phyloP scores from a whole-genome alignment of 1,140 invertebrate species.

The Neodiprion lecontei region DNA sequence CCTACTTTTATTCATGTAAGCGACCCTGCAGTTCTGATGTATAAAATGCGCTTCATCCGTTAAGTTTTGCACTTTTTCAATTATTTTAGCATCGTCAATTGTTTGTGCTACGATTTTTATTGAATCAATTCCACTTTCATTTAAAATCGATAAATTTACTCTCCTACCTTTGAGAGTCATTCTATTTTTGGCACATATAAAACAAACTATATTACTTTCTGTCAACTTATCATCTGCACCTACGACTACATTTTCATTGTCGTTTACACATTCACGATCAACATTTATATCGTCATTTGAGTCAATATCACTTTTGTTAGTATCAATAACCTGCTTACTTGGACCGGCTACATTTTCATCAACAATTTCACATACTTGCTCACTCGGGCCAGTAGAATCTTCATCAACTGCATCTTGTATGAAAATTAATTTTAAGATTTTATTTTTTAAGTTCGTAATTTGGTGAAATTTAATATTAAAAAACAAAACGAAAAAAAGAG shows the following conservation, averaged over 20 bases:
- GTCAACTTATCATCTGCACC: neutral
- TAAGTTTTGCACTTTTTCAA: constrained; percentile 11
- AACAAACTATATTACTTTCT: neutral
- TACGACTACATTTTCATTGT: neutral
- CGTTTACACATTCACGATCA: neutral
- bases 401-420: too few species aligned
- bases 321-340: too few species aligned
- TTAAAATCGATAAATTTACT: constrained; percentile 14
- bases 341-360: neutral
- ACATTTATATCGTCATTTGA: neutral
- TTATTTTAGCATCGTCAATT: constrained; percentile 6
- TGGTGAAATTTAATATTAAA: too few species aligned
- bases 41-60: constrained; percentile 9
- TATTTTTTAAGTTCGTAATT: too few species aligned
- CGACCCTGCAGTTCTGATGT: constrained; percentile 14
- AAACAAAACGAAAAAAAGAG: too few species aligned
- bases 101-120: neutral
- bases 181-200: neutral
- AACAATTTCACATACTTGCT: neutral
- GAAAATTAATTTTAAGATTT: too few species aligned
- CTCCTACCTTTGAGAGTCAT: neutral
- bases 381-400: too few species aligned
- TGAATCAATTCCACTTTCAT: neutral
- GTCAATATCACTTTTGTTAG: neutral
- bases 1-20: neutral